These are phyloP conservation scores for Erpetoichthys calabaricus DNA, from an alignment of 2,797 vertebrate species.

Conservation along the genomic window DNA sequence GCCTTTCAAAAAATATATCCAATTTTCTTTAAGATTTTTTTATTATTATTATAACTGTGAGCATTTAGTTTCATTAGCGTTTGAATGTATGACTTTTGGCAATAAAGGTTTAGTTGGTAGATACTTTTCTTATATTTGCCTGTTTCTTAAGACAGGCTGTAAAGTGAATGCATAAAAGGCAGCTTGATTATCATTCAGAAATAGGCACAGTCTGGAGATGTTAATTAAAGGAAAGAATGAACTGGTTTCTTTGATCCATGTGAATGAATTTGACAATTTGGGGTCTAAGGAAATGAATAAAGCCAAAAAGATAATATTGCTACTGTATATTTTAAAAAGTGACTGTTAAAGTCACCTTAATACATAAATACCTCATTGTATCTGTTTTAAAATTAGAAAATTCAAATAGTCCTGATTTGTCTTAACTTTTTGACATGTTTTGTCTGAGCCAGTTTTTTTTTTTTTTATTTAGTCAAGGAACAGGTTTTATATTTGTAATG, in stretches of 20 bases:
- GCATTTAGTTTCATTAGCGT: not conserved
- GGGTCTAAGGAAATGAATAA: not conserved
- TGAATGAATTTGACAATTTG: not conserved
- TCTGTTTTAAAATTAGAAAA: too few relatives aligned
- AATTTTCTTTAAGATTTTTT: not conserved
- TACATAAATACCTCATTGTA: too few relatives aligned
- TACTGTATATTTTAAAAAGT: too few relatives aligned
- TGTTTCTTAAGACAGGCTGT: too few relatives aligned
- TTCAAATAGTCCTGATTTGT: too few relatives aligned
- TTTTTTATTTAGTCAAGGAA: slow-evolving; percentile 14
- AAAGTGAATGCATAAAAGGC: too few relatives aligned
- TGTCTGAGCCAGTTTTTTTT: slow-evolving; percentile 5
- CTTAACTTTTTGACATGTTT: not conserved
- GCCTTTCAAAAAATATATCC: not conserved
- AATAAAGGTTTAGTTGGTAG: too few relatives aligned
- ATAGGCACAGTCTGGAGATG: not conserved
- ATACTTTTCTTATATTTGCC: too few relatives aligned
- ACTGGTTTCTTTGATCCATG: not conserved
- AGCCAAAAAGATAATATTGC: not conserved
- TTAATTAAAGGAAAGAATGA: not conserved
- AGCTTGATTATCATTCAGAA: not conserved
- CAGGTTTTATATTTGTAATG: not conserved
- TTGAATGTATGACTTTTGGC: not conserved
- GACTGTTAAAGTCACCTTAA: too few relatives aligned
- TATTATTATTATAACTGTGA: not conserved